Evolutionary conservation across 2,113 vertebrate species (phyloP).

Genomic region (Nothobranchius kuhntae): DNA sequence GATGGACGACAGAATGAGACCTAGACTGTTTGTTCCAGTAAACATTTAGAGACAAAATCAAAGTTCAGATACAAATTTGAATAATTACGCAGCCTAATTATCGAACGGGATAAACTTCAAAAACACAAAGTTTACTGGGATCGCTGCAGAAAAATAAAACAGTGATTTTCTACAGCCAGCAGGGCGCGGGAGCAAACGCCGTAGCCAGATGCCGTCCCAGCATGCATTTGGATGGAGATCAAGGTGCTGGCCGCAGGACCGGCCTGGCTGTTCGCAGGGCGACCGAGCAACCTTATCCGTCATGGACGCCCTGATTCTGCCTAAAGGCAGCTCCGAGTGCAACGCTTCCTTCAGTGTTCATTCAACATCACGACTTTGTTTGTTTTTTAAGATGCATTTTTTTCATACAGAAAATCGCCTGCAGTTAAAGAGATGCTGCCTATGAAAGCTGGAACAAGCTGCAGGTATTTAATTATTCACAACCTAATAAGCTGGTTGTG

Average conservation of each 20-base stretch:
- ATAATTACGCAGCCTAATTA: too few relatives aligned
- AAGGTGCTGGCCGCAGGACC: constrained; percentile 59
- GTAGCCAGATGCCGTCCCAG: constrained; percentile 70
- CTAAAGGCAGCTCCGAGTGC: background rate
- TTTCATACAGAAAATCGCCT: background rate
- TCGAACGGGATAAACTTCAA: constrained; percentile 4
- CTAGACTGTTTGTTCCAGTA: too few relatives aligned
- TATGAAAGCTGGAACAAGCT: background rate
- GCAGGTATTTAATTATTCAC: background rate
- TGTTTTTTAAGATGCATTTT: background rate
- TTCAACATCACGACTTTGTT: background rate
- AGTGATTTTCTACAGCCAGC: constrained; percentile 37
- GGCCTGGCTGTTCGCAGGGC: constrained; percentile 47
- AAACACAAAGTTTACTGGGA: background rate
- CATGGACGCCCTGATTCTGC: constrained; percentile 44
- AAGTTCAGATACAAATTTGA: too few relatives aligned
- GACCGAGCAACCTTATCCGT: constrained; percentile 58
- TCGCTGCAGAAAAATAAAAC: background rate
- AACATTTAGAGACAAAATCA: too few relatives aligned
- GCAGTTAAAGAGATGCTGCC: background rate
- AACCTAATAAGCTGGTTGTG: background rate
- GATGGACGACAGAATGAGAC: too few relatives aligned
- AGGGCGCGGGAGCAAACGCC: constrained; percentile 54
- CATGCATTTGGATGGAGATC: constrained; percentile 68
- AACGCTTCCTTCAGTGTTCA: background rate